phyloP scores from a whole-genome alignment of 2,113 vertebrate species.

The Aleadryas rufinucha region DNA sequence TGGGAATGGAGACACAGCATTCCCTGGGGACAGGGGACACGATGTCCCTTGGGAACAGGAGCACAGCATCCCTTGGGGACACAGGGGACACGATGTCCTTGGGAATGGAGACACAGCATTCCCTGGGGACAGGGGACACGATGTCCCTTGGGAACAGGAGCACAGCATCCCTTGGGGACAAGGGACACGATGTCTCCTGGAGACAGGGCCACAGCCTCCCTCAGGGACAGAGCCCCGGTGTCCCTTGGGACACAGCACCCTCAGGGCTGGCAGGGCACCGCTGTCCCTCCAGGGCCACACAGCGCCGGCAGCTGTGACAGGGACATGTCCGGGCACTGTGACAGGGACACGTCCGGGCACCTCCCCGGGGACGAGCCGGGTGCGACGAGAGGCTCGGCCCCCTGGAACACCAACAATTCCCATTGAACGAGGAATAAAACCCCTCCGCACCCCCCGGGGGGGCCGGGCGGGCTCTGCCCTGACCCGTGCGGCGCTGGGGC shows the following conservation, averaged over 20 bases:
- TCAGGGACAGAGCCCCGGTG: background rate
- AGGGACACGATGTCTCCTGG: accelerated
- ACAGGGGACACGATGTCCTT: no score
- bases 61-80: background rate
- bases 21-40: accelerated
- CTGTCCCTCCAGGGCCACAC: background rate
- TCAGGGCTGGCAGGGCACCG: background rate
- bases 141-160: no score
- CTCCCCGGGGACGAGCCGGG: background rate
- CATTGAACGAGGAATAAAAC: background rate
- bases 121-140: no score
- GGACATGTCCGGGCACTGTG: background rate
- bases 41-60: accelerated
- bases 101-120: no score
- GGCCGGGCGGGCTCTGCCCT: constrained; percentile 13
- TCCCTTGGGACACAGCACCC: background rate
- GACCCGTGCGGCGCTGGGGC: background rate
- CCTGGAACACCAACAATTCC: background rate
- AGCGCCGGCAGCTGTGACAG: background rate
- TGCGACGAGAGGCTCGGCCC: background rate
- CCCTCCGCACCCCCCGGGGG: background rate
- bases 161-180: no score
- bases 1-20: no score
- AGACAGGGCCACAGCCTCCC: background rate
- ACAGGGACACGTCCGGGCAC: background rate